phyloP scores from a whole-genome alignment of 2,888 invertebrate genomes.

The Cosmia trapezina region DNA sequence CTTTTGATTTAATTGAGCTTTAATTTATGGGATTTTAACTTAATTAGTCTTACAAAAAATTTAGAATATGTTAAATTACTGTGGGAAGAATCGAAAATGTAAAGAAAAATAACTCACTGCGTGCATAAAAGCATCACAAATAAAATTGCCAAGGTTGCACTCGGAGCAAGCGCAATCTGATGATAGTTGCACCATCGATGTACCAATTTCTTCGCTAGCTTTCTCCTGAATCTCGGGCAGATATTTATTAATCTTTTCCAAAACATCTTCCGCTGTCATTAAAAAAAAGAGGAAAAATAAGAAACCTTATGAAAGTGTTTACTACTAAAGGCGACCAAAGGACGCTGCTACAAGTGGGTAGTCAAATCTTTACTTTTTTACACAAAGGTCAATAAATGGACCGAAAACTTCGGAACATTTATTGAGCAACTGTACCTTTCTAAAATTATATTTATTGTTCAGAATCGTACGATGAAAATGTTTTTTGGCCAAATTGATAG shows the following conservation, averaged over 20 bases:
- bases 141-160: constrained; percentile 94
- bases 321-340: too few species aligned
- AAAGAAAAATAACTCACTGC: constrained; percentile 82
- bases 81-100: background rate
- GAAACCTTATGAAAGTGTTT: background rate
- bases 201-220: constrained; percentile 91
- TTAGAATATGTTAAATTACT: background rate
- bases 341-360: too few species aligned
- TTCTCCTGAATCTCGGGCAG: constrained; percentile 89
- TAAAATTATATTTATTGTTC: too few species aligned
- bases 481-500: too few species aligned
- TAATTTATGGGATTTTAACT: background rate
- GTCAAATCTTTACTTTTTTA: too few species aligned
- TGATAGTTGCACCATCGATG: constrained; percentile 90
- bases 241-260: constrained; percentile 91
- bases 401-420: too few species aligned
- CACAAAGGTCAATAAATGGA: too few species aligned
- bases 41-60: background rate
- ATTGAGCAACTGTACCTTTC: too few species aligned
- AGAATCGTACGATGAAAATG: too few species aligned
- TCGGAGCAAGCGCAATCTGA: constrained; percentile 91
- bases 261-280: constrained; percentile 84
- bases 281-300: background rate
- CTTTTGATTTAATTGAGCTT: background rate
- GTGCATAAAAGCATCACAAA: constrained; percentile 93